Percentiles rank a stretch among this genome's conserved stretches.
phyloP scores from a whole-genome alignment of 2,113 vertebrate species.

The Saccopteryx leptura region DNA sequence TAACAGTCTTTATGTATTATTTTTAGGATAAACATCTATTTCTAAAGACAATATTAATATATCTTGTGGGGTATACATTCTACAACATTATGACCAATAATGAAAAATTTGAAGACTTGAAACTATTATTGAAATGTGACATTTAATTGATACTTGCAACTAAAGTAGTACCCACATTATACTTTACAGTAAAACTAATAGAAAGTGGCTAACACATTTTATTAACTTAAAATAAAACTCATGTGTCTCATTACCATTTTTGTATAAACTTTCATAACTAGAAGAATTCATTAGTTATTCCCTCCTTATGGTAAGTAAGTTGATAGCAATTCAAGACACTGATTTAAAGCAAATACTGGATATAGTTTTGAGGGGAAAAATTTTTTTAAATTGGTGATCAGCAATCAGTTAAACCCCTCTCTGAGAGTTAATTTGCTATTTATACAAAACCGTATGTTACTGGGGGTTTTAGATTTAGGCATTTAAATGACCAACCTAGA shows the following conservation, averaged over 20 bases:
- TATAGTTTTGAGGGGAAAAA: background rate
- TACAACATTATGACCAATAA: background rate
- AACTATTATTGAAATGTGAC: background rate
- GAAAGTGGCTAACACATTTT: background rate
- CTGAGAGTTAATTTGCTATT: background rate
- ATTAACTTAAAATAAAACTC: background rate
- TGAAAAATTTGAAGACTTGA: background rate
- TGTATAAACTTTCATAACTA: background rate
- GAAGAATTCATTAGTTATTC: background rate
- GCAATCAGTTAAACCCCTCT: background rate
- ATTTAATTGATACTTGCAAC: background rate
- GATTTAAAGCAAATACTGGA: background rate
- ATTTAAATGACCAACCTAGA: background rate
- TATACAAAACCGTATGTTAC: background rate
- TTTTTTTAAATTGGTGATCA: background rate
- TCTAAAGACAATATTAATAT: background rate
- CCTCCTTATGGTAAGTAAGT: background rate
- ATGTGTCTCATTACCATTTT: background rate
- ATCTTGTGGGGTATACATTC: background rate
- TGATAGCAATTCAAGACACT: background rate
- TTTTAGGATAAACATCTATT: slow-evolving; percentile 5
- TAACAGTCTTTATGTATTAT: background rate
- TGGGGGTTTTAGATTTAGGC: background rate
- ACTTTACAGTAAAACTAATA: background rate
- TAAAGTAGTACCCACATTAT: background rate